Evolutionary conservation across 2,888 invertebrate genomes (phyloP).

Genomic region (Bugulina stolonifera): DNA sequence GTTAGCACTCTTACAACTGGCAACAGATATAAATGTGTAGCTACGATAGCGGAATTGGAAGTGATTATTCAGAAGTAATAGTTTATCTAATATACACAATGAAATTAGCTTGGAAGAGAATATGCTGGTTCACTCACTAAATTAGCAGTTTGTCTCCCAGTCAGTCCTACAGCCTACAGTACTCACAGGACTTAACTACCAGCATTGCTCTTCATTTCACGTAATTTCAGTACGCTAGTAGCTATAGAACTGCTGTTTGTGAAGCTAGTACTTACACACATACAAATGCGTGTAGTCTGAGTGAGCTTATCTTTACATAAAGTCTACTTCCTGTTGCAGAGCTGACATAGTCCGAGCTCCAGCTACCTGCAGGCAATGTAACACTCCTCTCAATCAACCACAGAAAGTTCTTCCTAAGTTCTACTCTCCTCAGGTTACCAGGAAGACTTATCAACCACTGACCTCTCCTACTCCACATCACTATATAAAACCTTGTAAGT

Average conservation of each 20-base stretch:
- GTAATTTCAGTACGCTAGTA: no score
- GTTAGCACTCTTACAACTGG: no score
- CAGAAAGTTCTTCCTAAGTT: constrained; percentile 23
- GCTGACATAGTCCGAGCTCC: constrained; percentile 17
- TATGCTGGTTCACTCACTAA: no score
- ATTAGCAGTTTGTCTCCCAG: no score
- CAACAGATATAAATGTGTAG: no score
- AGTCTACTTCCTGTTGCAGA: neutral
- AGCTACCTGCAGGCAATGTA: constrained; percentile 15
- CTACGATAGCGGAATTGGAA: neutral
- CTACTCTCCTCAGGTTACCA: constrained; percentile 19
- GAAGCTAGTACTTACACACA: no score
- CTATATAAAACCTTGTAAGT: constrained; percentile 15
- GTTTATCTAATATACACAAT: neutral
- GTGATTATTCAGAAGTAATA: neutral
- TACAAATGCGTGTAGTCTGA: no score
- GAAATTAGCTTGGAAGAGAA: no score
- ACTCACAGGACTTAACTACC: no score
- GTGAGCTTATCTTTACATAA: neutral
- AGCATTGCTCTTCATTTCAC: no score
- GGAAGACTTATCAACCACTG: constrained; percentile 22
- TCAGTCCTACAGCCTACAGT: no score
- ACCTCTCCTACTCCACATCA: constrained; percentile 15
- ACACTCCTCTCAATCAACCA: constrained; percentile 17
- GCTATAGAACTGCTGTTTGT: no score